Conservation (phyloP, 2,888 invertebrate genomes). For the Epinotia bilunana region DNA sequence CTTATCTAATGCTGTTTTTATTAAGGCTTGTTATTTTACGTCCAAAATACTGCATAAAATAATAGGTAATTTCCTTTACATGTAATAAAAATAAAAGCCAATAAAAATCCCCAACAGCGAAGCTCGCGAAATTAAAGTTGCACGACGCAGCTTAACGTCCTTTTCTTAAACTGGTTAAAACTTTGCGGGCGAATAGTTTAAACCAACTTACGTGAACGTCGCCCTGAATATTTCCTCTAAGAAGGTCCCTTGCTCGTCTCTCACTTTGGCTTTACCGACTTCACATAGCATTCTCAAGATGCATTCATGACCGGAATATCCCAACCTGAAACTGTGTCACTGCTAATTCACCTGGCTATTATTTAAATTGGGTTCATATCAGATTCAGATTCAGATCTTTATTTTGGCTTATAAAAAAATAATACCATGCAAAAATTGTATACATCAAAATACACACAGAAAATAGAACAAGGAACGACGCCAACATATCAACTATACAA, state of each 20-base stretch:
- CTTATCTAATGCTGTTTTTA: too few species aligned
- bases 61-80: not conserved
- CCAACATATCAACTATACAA: too few species aligned
- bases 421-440: too few species aligned
- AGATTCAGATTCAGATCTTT: too few species aligned
- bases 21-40: not conserved
- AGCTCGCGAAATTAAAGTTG: not conserved
- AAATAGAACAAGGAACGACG: too few species aligned
- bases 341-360: too few species aligned
- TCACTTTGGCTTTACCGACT: constrained; percentile 70
- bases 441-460: too few species aligned
- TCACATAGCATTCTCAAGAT: constrained; percentile 86
- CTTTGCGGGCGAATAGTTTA: constrained; percentile 43
- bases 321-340: constrained; percentile 69
- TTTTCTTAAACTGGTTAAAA: constrained; percentile 35
- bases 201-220: constrained; percentile 86
- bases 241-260: constrained; percentile 80
- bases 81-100: not conserved
- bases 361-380: too few species aligned
- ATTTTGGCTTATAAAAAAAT: too few species aligned
- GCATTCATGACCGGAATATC: constrained; percentile 84
- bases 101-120: not conserved
- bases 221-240: constrained; percentile 86
- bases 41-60: not conserved
- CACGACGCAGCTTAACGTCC: constrained; percentile 15